Evolutionary conservation across 2,113 vertebrate genomes (phyloP), one percentile per base, ranked within the genome.

Genomic region (Tenrec ecaudatus): DNA sequence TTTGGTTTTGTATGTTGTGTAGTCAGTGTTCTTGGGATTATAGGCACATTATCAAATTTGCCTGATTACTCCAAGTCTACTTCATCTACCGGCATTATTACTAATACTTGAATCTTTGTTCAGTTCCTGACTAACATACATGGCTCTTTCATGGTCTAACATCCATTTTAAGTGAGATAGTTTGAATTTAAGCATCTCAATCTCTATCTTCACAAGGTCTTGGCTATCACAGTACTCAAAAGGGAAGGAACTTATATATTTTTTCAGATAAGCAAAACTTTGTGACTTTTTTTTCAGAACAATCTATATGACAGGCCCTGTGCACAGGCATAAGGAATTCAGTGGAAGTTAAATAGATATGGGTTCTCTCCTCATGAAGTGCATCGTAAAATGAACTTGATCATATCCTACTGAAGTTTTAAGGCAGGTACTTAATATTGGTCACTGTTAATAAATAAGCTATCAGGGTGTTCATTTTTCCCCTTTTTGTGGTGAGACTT

Each of bases 201-300:
- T 80, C 40, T 92, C 22, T 94, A 68, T 57, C 68, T 58, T 89
- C 23, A 29, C n/a, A 43, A 80, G 58, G 14, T 77, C 33, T 9
- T 93, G 38, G 47, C 84, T 94, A 27, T 64, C 31, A 85, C 9
- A 85, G 53, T 43, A 82, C 47, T 89, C 73, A 38, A 66, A 86
- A 73, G 1, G 40, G 17, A 91, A 94, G 86, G n/a, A 25, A 66
- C 84, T 76, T 82, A 3, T 83, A 43, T 64, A 87, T 58, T 84
- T 89, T 83, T 94, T 16, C 36, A 92, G 38, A 69, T 53, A 89
- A 94, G 57, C 23, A 94, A 85, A 90, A 47, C 77, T 78, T 83
- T 64, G 4, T 88, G 85, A 71, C 60, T 25, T 85, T 86, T 43
- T 82, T 88, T 88, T 83, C 4, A 66, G 66, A 66, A 47, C 22